Conservation (phyloP, 2,113 vertebrate species). For the Herpailurus yagouaroundi region DNA sequence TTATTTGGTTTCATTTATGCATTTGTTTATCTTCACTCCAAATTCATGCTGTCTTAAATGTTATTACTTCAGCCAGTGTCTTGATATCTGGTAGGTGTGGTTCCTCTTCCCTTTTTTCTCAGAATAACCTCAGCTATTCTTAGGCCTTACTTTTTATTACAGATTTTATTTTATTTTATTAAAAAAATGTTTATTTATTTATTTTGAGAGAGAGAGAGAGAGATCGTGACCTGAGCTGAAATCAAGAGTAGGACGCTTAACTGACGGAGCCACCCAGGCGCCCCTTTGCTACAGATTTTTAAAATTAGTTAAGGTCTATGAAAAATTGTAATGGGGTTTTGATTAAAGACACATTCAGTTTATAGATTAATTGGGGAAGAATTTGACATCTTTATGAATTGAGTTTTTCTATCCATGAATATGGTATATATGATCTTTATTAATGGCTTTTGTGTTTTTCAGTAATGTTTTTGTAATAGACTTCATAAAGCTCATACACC, state of each 20-base stretch:
- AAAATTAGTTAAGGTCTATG: constrained; percentile 1
- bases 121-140: background rate
- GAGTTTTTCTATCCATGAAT: background rate
- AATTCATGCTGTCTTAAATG: background rate
- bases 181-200: background rate
- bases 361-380: background rate
- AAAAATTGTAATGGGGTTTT: background rate
- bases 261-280: background rate
- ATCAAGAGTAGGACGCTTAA: background rate
- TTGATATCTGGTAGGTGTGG: background rate
- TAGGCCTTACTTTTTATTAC: background rate
- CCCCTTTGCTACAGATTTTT: background rate
- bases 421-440: background rate
- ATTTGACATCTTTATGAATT: background rate
- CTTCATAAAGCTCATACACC: background rate
- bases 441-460: background rate
- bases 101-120: background rate
- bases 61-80: background rate
- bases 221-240: background rate
- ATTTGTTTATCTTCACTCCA: background rate
- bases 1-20: background rate
- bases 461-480: background rate
- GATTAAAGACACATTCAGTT: background rate
- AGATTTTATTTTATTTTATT: background rate
- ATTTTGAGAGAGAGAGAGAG: background rate